Base-by-base conservation (phyloP, 2,888 invertebrate species). In the Acanthosepion esculentum region DNA sequence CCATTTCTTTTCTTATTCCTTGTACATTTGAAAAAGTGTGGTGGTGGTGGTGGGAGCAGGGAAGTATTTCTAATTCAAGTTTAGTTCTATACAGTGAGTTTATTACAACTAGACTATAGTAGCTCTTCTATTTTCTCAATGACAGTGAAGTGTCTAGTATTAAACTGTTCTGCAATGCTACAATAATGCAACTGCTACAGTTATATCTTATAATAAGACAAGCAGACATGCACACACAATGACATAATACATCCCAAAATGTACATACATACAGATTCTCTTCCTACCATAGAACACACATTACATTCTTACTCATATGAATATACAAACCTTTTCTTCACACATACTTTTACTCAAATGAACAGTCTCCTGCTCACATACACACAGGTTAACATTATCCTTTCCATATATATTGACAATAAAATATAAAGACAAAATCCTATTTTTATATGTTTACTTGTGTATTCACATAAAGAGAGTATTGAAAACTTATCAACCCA, bases 101-200 rank as follows among this genome's bases (percentile, higher is more conserved):
- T 78, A 78, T 78, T 78, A 78, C 78, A 78, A 78, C 78, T 78
- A 78, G 78, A 78, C n/a, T 7, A 78, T 78, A 78, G 78, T 78
- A 78, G 78, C 78, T 78, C 78, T 78, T 78, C 78, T 78, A 78
- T 78, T 78, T 78, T 78, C 78, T 78, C 78, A 78, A 78, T 78
- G 78, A 78, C 78, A 78, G 78, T 78, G 15, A 78, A 78, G 78
- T 78, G n/a, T 78, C 78, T 78, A 78, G 78, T 78, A 78, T 78
- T 78, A 78, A 78, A 78, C 78, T 33, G 78, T 78, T 78, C 78
- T n/a, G 78, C 78, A 78, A n/a, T 78, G 78, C n/a, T 78, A 78
- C n/a, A 78, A 78, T 78, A 78, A 78, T 78, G 78, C 78, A 78
- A n/a, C 78, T 78, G 78, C 78, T 78, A 78, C 78, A 78, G 78